Conservation (phyloP, 2,888 invertebrate genomes). For the Icerya purchasi region DNA sequence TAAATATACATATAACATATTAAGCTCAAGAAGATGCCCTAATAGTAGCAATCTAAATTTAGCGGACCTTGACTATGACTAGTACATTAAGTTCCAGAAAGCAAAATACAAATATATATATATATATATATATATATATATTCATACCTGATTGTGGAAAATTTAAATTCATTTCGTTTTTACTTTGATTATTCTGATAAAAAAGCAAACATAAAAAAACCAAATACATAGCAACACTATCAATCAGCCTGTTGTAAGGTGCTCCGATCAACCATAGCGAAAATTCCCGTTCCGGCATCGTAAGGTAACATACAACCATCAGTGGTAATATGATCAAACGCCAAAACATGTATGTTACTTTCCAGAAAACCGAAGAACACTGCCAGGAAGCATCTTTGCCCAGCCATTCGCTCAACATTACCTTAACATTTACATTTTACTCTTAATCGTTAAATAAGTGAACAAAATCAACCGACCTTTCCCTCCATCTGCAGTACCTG, state of each 20-base stretch:
- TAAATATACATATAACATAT: too few species aligned
- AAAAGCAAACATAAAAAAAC: constrained; percentile 9
- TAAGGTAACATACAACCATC: background rate
- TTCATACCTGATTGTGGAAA: background rate
- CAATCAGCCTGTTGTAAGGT: constrained; percentile 11
- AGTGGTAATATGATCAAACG: background rate
- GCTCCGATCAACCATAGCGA: background rate
- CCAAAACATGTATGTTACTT: background rate
- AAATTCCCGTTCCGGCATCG: background rate
- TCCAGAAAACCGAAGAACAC: constrained; percentile 24
- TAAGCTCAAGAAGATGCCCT: too few species aligned
- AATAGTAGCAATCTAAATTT: too few species aligned
- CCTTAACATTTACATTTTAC: too few species aligned
- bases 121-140: too few species aligned
- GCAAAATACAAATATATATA: too few species aligned
- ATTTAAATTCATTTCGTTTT: background rate
- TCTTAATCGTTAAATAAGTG: background rate
- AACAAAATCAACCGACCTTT: too few species aligned
- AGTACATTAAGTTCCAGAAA: too few species aligned
- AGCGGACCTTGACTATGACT: too few species aligned
- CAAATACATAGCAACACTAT: constrained; percentile 6
- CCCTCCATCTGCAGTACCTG: too few species aligned
- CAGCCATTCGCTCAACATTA: constrained; percentile 42
- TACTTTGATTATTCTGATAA: constrained; percentile 10
- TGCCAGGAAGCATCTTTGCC: constrained; percentile 36